phyloP scores from a whole-genome alignment of 2,113 vertebrate genomes.

The Strix aluco region DNA sequence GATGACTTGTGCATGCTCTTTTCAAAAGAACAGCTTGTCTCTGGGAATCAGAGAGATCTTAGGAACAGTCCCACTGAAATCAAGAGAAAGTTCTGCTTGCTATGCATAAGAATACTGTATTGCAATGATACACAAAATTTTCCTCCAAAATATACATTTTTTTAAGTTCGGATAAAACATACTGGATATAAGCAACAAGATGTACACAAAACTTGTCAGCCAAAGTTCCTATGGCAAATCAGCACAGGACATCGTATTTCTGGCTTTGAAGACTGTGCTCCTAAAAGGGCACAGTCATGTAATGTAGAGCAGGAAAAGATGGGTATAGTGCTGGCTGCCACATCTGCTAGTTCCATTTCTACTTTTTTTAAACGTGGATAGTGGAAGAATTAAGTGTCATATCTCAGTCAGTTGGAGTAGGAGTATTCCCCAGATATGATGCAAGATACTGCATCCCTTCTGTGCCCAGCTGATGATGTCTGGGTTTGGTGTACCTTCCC shows the following conservation, averaged over 20 bases:
- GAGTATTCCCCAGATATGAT: not conserved
- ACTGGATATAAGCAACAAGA: not conserved
- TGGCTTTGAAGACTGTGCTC: not conserved
- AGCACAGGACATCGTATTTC: not conserved
- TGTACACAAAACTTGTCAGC: not conserved
- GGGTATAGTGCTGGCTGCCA: not conserved
- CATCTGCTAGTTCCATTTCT: not conserved
- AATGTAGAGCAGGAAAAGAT: not conserved
- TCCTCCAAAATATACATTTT: not conserved
- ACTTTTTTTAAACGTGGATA: not conserved
- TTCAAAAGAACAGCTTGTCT: not conserved
- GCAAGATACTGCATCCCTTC: not conserved
- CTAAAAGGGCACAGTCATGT: rapidly evolving
- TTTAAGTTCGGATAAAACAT: not conserved
- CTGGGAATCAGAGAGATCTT: not conserved
- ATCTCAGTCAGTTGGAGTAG: not conserved
- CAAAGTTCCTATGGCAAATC: not conserved
- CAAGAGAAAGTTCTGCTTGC: not conserved
- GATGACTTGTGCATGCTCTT: not conserved
- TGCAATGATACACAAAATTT: not conserved
- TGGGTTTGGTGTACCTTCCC: not conserved
- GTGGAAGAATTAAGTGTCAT: not conserved
- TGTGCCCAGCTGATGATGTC: not conserved
- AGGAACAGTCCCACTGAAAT: not conserved
- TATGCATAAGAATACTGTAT: not conserved